Conservation (phyloP, 1,140 invertebrate genomes). For the Magallana ariakensis region DNA sequence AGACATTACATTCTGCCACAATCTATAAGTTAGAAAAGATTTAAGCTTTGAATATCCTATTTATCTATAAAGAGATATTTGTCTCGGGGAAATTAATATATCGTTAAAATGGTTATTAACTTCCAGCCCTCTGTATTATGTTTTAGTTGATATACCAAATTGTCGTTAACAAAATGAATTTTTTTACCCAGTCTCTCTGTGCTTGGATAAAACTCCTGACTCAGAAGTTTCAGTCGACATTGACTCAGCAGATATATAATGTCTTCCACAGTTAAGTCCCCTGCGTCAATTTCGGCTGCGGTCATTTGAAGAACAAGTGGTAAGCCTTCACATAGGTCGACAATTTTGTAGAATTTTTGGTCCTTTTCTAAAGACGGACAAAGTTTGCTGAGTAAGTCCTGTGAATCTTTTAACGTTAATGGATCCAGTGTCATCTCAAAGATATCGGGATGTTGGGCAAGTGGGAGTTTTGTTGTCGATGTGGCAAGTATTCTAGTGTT, state of each 20-base stretch:
- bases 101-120: too few relatives aligned
- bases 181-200: slow-evolving; percentile 45
- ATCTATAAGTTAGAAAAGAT: too few relatives aligned
- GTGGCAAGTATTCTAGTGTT: neutral
- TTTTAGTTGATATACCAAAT: too few relatives aligned
- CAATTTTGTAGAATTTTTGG: slow-evolving; percentile 41
- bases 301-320: slow-evolving; percentile 50
- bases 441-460: neutral
- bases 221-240: slow-evolving; percentile 47
- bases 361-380: slow-evolving; percentile 48
- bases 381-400: slow-evolving; percentile 34
- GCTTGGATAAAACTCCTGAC: slow-evolving; percentile 46
- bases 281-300: slow-evolving; percentile 41
- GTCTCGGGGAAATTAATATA: too few relatives aligned
- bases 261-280: slow-evolving; percentile 37
- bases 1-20: too few relatives aligned
- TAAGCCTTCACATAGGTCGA: slow-evolving; percentile 48
- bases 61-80: too few relatives aligned
- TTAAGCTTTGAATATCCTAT: too few relatives aligned
- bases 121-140: too few relatives aligned
- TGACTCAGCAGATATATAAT: slow-evolving; percentile 29
- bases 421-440: neutral
- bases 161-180: neutral
- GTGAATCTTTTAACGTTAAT: slow-evolving; percentile 29
- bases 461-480: neutral